Base-by-base conservation (phyloP, 92 coral and sea anemone genomes). In the Meandrina meandrites region DNA sequence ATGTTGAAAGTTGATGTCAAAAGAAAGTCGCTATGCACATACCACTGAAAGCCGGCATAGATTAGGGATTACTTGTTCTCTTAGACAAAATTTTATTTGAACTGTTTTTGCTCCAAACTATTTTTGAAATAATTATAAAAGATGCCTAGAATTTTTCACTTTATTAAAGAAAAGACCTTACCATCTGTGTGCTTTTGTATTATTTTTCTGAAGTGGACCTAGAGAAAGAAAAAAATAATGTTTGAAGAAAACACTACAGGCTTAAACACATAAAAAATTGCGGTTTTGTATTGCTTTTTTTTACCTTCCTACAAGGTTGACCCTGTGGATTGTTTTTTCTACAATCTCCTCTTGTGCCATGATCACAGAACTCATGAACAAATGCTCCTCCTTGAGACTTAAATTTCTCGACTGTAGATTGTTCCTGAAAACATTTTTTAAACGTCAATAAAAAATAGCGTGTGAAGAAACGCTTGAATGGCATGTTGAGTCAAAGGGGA, bases 281-380 rank as follows among this genome's bases (percentile, higher is more conserved):
- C 16, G 35, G 58, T 12, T 15, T 47, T 22, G 56, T 11, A 66
- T 45, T 64, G 15, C 13, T 11, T 3, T 80, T 86, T 27, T 80
- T 86, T 27, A 96, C 98, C 89, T 97, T 97, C 60, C 92, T 97
- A 45, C 99, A 97, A n/a, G 90, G 83, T 53, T 92, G 90, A 31
- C 94, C 90, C 24, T 81, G 89, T 34, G 90, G 90, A 34, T 90
- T 93, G 75, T 95, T 97, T 60, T 81, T 92, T 62, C 92, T 89
- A 86, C 99, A 97, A 78, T 97, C 99, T 75, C 83, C 98, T 78
- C 98, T 90, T 67, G 99, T 97, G 36, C 99, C 99, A 84, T 95
- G 98, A 75, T 97, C 99, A 91, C 99, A 97, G 76, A 97, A 97
- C 83, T 97, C 99, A 79, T 97, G 99, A 47, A 97, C 99, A 89